Percentiles rank a stretch among this genome's conserved stretches.
Evolutionary conservation across 2,113 vertebrate species (phyloP).

Genomic region (Atlantisia rogersi): DNA sequence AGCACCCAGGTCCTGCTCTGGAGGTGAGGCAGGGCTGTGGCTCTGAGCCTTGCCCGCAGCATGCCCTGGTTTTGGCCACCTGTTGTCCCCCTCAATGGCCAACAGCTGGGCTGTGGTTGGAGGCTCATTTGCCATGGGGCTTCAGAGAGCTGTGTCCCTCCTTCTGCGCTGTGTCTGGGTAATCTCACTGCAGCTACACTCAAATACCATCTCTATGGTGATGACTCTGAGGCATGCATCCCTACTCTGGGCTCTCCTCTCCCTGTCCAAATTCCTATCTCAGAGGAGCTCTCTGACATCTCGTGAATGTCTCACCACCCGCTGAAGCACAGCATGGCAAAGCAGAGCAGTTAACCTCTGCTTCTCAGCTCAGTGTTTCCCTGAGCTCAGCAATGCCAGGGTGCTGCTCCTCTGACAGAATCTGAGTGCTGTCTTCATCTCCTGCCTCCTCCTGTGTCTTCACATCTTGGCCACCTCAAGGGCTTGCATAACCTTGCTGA

Average conservation of each 20-base stretch:
- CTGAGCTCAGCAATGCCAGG: neutral
- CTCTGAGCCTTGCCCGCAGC: neutral
- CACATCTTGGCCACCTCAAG: neutral
- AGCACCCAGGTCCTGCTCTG: neutral
- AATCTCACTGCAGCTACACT: constrained; percentile 9
- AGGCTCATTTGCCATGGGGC: neutral
- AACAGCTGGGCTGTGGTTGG: neutral
- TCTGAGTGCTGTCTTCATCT: neutral
- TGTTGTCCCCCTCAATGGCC: neutral
- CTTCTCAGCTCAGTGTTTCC: neutral
- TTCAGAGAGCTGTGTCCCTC: neutral
- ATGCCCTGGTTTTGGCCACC: neutral
- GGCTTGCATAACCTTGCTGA: neutral
- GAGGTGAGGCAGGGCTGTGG: neutral
- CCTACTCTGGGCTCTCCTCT: neutral
- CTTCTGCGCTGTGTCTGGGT: neutral
- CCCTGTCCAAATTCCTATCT: constrained; percentile 10
- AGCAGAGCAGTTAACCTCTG: neutral
- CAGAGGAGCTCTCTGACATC: neutral
- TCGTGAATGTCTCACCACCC: neutral
- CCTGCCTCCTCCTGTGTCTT: neutral
- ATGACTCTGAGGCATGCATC: constrained; percentile 15
- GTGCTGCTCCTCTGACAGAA: neutral
- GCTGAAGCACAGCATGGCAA: neutral
- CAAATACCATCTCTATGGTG: constrained; percentile 63